phyloP scores from a whole-genome alignment of 2,888 invertebrate genomes.

The Synergus umbraculus region DNA sequence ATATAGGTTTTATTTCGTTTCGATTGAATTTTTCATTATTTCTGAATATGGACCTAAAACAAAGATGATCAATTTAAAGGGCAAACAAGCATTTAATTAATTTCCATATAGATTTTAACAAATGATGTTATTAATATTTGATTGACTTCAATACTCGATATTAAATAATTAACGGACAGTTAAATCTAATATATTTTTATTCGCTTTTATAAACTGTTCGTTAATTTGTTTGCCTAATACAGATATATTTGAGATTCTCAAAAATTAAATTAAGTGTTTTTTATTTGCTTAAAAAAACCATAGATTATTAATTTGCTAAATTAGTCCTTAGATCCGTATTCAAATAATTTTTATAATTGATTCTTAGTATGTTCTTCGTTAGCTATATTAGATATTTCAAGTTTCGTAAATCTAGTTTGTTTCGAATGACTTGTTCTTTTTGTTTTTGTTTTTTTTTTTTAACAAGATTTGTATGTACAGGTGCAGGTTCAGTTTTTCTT shows the following conservation, averaged over 20 bases:
- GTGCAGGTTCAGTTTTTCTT: neutral
- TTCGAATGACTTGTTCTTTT: neutral
- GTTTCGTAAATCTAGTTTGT: neutral
- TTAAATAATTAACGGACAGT: neutral
- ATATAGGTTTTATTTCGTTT: neutral
- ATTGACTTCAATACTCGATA: neutral
- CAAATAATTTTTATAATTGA: constrained; percentile 2
- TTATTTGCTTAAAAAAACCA: neutral
- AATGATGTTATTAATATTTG: neutral
- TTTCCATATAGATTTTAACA: neutral
- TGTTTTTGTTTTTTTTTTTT: neutral
- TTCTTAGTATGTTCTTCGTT: neutral
- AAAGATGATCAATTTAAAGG: constrained; percentile 15
- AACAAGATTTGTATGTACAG: constrained; percentile 24
- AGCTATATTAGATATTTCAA: neutral
- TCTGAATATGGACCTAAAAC: constrained; percentile 28
- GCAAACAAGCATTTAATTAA: constrained; percentile 28
- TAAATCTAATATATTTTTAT: neutral
- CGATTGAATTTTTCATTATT: constrained; percentile 18
- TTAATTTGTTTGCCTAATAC: neutral
- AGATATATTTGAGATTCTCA: neutral
- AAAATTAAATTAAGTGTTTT: neutral
- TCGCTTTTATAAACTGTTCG: neutral
- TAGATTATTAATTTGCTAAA: neutral
- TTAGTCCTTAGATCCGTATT: constrained; percentile 3